Base-by-base conservation (phyloP, 1,140 invertebrate species). In the Papilio xuthus region DNA sequence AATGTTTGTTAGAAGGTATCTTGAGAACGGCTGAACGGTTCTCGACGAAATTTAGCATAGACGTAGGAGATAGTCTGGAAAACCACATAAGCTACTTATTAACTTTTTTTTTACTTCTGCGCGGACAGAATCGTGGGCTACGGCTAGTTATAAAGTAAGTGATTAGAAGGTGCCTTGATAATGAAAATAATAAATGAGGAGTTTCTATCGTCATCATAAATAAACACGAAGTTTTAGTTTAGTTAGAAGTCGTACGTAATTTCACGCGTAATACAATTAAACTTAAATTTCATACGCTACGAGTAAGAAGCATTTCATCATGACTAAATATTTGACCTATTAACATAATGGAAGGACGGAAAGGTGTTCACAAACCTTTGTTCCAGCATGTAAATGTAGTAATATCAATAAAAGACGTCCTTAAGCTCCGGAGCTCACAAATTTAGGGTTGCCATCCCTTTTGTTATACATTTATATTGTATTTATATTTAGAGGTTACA, bases 301-400 rank as follows among this genome's bases (percentile, higher is more conserved):
- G 18, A 47, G 44, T 47, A 15, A 13, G 20, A 60, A 60, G 1
- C 26, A 63, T 63, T 26, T 26, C 23, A 63, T 13, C 15, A 70
- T 41, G n/a, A n/a, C 63, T 26, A 42, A 32, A 41, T 72, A 72
- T 72, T 72, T 72, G 32, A 72, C 15, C 67, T 41, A 70, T 37
- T 37, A 70, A 70, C n/a, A 72, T 72, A 72, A 72, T 72, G n/a
- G 41, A 72, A 47, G 70, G 70, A 72, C 70, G 47, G 41, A 72
- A 72, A 72, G 70, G 70, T 72, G 20, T 20, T 72, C 41, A 72
- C 42, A 41, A 72, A 41, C 70, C 42, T 72, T 72, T 72, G 70
- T 72, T 72, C 70, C 18, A 26, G 20, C 70, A 26, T 42, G 70
- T 26, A 72, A 32, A 41, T 70, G 67, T 12, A 70, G 67, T 41